Base-by-base conservation (phyloP, 2,888 invertebrate genomes). In the Stegana nigrithorax region DNA sequence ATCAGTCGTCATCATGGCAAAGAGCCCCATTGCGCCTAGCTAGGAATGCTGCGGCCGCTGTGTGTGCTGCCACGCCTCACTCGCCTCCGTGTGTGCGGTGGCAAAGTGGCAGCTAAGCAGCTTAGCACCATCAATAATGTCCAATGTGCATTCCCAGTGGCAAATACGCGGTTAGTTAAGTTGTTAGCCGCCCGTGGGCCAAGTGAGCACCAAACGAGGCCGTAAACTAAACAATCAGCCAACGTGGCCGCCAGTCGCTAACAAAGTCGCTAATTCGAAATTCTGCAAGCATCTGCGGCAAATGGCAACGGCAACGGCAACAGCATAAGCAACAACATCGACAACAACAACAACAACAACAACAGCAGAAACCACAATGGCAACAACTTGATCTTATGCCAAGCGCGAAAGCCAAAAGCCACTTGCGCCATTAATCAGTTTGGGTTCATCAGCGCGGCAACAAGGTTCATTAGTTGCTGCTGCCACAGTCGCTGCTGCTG, bases 381-480 rank as follows among this genome's bases (percentile, higher is more conserved):
- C 61, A 63, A 58, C 62, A 66, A 66, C 68, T 62, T 29, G 56
- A 50, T 61, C 67, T 57, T 70, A 59, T 62, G 71, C 69, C 65
- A 65, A 60, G n/a, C n/a, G n/a, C n/a, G n/a, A 50, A 32, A 39
- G 39, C 10, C 59, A 57, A 36, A 19, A 12, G 47, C 8, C 21
- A 55, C 36, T 56, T 63, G 72, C 72, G 73, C 74, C 79, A 75
- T 75, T 75, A 75, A 75, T 75, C 75, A 75, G 75, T 68, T 72
- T 64, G 77, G 77, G 77, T 73, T 76, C 75, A 75, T 75, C 75
- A 76, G 79, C 77, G 29, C 29, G 75, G 73, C 75, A 75, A 74
- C 75, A 77, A 77, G 75, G 79, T 78, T 78, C 77, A 78, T 78
- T 78, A 78, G 76, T 77, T 78, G 75, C 76, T 70, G 65, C 68